Conservation (phyloP, 2,888 invertebrate species). For the Chaetoderma sp. region DNA sequence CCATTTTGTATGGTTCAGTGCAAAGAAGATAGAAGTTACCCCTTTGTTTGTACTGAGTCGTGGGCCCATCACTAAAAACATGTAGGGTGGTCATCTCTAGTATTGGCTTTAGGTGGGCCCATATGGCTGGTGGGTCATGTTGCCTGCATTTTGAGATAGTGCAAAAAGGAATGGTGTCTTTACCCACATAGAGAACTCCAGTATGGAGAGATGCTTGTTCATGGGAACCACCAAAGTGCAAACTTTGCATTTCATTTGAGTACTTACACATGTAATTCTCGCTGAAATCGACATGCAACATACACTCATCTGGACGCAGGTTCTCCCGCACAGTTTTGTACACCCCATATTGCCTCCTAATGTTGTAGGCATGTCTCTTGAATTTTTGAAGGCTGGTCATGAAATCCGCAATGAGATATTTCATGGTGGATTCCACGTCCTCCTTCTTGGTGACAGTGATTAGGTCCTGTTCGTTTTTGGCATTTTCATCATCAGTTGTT, state of each 20-base stretch:
- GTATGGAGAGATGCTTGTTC: neutral
- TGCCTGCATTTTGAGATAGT: too few species aligned
- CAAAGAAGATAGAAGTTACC: too few species aligned
- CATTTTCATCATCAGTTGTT: too few species aligned
- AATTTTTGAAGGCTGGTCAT: neutral
- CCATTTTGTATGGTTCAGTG: too few species aligned
- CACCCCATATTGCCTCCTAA: neutral
- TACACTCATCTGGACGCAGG: neutral
- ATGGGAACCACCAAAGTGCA: constrained; percentile 4
- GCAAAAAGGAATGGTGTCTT: too few species aligned
- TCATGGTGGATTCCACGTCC: neutral
- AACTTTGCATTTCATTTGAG: neutral
- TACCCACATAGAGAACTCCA: neutral
- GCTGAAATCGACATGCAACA: neutral
- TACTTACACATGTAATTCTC: neutral
- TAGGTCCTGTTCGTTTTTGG: neutral
- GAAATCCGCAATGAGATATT: neutral
- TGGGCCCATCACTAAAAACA: too few species aligned
- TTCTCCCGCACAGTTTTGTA: neutral
- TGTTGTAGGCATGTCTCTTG: neutral
- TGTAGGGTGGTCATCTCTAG: too few species aligned
- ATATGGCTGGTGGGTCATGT: too few species aligned
- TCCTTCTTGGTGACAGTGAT: neutral
- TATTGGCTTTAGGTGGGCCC: too few species aligned
- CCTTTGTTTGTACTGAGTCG: too few species aligned